Evolutionary conservation across 2,888 invertebrate species (phyloP), one percentile per base, ranked within the genome.

Genomic region (Mystacides longicornis): DNA sequence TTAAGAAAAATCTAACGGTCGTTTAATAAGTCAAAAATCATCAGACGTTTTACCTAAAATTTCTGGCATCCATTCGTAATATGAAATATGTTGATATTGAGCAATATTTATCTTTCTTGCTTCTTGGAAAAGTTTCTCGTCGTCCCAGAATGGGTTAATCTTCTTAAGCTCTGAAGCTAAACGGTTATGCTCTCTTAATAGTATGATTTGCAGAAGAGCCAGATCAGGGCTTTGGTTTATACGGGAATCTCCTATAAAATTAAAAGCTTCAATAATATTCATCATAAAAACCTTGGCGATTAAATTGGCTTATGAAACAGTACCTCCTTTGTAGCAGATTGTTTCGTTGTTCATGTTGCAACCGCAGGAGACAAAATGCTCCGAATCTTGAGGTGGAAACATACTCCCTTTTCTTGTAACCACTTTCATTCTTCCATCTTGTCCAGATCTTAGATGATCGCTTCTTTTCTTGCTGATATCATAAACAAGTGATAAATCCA

Each of bases 31-130:
- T 64, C 37, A 69, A 59, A 57, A 62, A 65, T 23, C 64, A 61
- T 5, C 64, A 56, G 42, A 59, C 59, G 50, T 61, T 59, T 3
- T 56, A 64, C 75, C 76, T 22, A 77, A 63, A 58, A 78, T 72
- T 21, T 76, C 71, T 1, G 78, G 78, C 21, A 78, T 64, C 77
- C 77, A 79, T 63, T 79, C 79, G 61, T 77, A 77, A 65, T 76
- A 79, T 53, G 69, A 69, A 23, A 78, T 75, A 52, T 76, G 73
- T 62, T 79, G 79, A 60, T 72, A 74, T 57, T 75, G 71, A 0
- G 72, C 78, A 63, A 74, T 72, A 48, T 73, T 71, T 27, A 79
- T 77, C 57, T 73, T 69, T 37, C 77, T 68, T 1, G 77, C 69
- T 60, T 79, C 78, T 62, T 79, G 77, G 67, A 72, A 79, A 0